Evolutionary conservation across 2,113 vertebrate species (phyloP), one percentile per base, ranked within the genome.

Genomic region (Anser cygnoides): DNA sequence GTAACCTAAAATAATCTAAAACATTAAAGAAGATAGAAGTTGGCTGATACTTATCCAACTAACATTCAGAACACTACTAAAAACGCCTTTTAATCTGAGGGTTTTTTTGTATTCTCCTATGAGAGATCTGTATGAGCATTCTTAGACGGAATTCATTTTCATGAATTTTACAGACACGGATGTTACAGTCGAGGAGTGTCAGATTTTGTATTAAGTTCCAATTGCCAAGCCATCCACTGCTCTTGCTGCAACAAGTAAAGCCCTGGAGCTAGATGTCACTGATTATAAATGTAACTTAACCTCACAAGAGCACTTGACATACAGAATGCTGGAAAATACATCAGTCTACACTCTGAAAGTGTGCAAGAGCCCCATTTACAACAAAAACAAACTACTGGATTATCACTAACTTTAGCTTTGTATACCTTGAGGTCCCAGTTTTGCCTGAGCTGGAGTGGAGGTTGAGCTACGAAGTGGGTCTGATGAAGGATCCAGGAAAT

Each of bases 351-450:
- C 16, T 3, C 0, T 11, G 16, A 5, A 31, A 76, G 29, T 6
- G 26, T 14, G 29, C 33, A 49, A 87, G 89, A 76, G 57, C 28
- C 20, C 11, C 39, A 37, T 20, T 1, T 33, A 68, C 12, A 85
- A 83, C 18, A 63, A 72, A 83, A 72, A 26, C 66, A 65, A 79
- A 70, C 43, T 26, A 81, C 33, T 80, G 54, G 88, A 50, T 86
- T 66, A 84, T 37, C 50, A 84, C 41, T 66, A 89, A 71, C 54
- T 84, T 71, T 6, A 89, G 75, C 20, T 90, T 91, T 79, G 97
- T 97, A 74, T 98, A 99, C 99, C 97, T 94, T 99, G 98, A 28
- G 95, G 66, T 95, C 98, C 98, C 39, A 97, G 97, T 97, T 98
- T 99, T 81, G 96, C 95, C 52, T 98, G 83, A 95, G 97, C 96